A percentile compares a stretch with the other conserved stretches of the same genome.
phyloP scores from a whole-genome alignment of 1,140 invertebrate genomes.

The Homalodisca vitripennis region DNA sequence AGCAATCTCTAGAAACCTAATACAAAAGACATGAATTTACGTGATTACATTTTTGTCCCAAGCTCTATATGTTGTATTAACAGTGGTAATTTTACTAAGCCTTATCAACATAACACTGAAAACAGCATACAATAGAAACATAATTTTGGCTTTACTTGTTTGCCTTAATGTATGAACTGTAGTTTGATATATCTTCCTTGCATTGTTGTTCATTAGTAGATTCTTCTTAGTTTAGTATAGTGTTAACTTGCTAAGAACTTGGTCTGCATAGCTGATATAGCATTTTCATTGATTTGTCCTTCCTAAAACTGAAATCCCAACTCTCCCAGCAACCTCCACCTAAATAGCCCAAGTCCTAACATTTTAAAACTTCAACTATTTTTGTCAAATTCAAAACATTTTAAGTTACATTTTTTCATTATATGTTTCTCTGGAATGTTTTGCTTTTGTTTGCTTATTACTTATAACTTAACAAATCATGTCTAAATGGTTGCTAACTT shows the following conservation, averaged over 20 bases:
- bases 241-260: constrained; percentile 11
- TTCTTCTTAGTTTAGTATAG: no score
- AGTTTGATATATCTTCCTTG: no score
- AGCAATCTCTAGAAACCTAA: no score
- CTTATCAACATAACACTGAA: no score
- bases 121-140: no score
- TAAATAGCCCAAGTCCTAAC: constrained; percentile 47
- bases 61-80: no score
- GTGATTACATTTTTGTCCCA: no score
- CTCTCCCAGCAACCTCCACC: constrained; percentile 56
- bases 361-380: constrained; percentile 44
- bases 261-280: constrained; percentile 59
- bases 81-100: no score
- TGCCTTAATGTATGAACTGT: no score
- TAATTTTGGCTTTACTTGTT: no score
- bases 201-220: background rate
- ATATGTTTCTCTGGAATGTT: constrained; percentile 44
- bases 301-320: constrained; percentile 75
- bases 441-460: constrained; percentile 37
- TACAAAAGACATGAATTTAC: no score
- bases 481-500: background rate
- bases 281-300: constrained; percentile 73
- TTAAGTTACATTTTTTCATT: no score
- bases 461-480: background rate
- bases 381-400: constrained; percentile 30